Evolutionary conservation across 2,888 invertebrate genomes (phyloP), one percentile per base, ranked within the genome.

Genomic region (Amitus sp.): DNA sequence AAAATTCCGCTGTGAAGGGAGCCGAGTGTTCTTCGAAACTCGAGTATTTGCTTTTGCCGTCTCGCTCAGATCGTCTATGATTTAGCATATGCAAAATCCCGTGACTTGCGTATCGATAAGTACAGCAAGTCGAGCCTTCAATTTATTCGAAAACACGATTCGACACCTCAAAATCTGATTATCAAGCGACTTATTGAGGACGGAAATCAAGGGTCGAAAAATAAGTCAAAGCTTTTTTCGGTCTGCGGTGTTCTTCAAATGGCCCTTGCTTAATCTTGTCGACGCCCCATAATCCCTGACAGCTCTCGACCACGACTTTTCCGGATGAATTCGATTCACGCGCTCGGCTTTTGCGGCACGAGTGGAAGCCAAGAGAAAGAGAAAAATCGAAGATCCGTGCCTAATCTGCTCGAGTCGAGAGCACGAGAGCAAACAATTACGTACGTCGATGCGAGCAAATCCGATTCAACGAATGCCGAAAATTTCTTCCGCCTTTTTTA

Each of bases 351-450:
- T 56, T 42, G 19, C 42, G 10, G 9, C 42, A 20, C 42, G 20
- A 42, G 15, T 42, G 10, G 9, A 18, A 20, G 15, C n/a, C 9
- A 20, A 20, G 10, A 42, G 20, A 18, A 9, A 10, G n/a, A 19
- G 7, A 20, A 4, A 42, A 42, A 56, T 52, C 49, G 45, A 49
- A 46, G 23, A 27, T 47, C 5, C 62, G 57, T 57, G 57, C 57
- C 54, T 62, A 62, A 62, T 62, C 62, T 57, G 53, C 27, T 6
- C 27, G n/a, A 62, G 58, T 47, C 58, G 34, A 47, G 52, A 62
- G 54, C 62, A 56, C 53, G 45, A 17, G 53, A 47, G 62, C 62
- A 62, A 62, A 62, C 62, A 62, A 53, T 50, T 50, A 23, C 42
- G 20, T 42, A 10, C 43, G 43, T 12, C 37, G 37, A 37, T 13